phyloP scores from a whole-genome alignment of 2,113 vertebrate genomes.

The Menidia beryllina region DNA sequence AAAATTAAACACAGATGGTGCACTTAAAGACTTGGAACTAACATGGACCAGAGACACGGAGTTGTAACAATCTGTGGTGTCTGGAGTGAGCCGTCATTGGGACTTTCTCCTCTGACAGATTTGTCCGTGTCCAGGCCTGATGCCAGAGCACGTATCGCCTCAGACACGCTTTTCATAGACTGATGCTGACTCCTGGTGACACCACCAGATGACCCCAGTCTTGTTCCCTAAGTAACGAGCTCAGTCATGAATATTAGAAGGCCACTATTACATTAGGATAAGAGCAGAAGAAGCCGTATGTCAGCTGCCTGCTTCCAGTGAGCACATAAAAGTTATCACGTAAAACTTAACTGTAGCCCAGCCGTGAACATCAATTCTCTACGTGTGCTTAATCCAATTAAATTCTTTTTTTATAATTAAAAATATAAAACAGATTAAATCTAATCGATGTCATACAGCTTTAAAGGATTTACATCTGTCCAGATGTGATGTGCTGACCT shows the following conservation, averaged over 20 bases:
- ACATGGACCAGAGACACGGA: constrained; percentile 46
- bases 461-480: not conserved
- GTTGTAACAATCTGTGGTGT: constrained; percentile 84
- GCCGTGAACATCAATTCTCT: too few relatives aligned
- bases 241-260: constrained; percentile 36
- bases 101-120: constrained; percentile 81
- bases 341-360: not conserved
- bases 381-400: too few relatives aligned
- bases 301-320: constrained; percentile 50
- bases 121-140: constrained; percentile 73
- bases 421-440: not conserved
- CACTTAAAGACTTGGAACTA: too few relatives aligned
- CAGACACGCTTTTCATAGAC: constrained; percentile 69
- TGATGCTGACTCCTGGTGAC: constrained; percentile 39
- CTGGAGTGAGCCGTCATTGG: constrained; percentile 85
- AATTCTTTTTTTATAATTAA: too few relatives aligned
- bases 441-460: not conserved
- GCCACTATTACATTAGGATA: constrained; percentile 44
- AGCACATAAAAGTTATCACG: constrained; percentile 33
- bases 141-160: constrained; percentile 66
- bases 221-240: constrained; percentile 42
- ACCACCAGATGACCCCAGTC: constrained; percentile 46
- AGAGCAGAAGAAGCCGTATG: constrained; percentile 61
- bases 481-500: too few relatives aligned
- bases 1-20: too few relatives aligned